A percentile compares a stretch with the other conserved stretches of the same genome.
These are phyloP conservation scores for Ornithoptera priamus DNA, from an alignment of 2,888 invertebrate genomes.

Conservation along the genomic window DNA sequence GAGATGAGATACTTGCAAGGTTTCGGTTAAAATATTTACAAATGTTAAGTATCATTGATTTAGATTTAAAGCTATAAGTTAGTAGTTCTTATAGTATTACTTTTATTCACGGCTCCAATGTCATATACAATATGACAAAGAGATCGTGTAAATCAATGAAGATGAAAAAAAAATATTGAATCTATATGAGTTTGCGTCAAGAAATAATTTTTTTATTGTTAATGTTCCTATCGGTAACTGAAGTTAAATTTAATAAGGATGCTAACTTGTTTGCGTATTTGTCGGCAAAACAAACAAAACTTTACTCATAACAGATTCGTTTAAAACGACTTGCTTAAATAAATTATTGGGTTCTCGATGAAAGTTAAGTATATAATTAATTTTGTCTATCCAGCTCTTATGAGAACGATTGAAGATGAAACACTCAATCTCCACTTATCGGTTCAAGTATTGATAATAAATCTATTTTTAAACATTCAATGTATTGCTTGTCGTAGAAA, in stretches of 20 bases:
- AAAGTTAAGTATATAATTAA: constrained; percentile 8
- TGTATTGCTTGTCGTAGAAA: too few relatives aligned
- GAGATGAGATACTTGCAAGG: not conserved
- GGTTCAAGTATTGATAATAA: too few relatives aligned
- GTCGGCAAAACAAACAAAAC: constrained; percentile 10
- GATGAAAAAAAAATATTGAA: too few relatives aligned
- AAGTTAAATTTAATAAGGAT: constrained; percentile 7
- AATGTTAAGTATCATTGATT: not conserved
- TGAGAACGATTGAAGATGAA: too few relatives aligned
- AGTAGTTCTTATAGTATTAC: too few relatives aligned
- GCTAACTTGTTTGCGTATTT: constrained; percentile 13
- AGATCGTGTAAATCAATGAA: too few relatives aligned
- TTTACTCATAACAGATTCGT: constrained; percentile 13
- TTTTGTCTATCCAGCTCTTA: constrained; percentile 6
- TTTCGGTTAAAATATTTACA: not conserved
- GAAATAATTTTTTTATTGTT: not conserved
- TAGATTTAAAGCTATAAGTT: too few relatives aligned
- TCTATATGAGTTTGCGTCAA: too few relatives aligned
- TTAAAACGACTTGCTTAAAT: constrained; percentile 8
- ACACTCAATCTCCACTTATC: too few relatives aligned
- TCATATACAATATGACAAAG: too few relatives aligned
- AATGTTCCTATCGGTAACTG: not conserved
- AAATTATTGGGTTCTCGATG: constrained; percentile 1
- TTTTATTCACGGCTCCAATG: too few relatives aligned
- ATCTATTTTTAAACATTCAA: too few relatives aligned